Evolutionary conservation across 2,113 vertebrate genomes (phyloP).

Genomic region (Tragulus kanchil): DNA sequence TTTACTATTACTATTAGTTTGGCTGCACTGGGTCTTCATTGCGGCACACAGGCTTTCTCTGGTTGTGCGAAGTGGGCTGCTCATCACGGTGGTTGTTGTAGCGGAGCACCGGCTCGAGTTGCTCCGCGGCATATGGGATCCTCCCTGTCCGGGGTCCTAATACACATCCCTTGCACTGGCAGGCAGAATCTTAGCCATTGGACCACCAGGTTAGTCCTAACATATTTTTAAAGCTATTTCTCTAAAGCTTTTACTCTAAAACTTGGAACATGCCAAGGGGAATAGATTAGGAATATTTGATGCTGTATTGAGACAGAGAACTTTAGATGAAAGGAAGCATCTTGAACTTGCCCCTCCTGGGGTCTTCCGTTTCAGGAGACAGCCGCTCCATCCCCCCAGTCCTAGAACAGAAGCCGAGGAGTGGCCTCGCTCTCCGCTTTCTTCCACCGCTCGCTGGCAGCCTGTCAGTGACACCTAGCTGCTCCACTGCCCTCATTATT

Average conservation of each 20-base stretch:
- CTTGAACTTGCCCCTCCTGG: background rate
- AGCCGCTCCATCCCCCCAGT: background rate
- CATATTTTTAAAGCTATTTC: background rate
- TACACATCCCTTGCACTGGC: background rate
- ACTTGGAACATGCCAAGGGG: background rate
- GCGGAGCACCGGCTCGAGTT: background rate
- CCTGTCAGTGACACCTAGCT: too few relatives aligned
- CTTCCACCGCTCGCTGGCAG: background rate
- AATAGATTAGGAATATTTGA: background rate
- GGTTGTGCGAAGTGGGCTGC: background rate
- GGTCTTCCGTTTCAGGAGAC: background rate
- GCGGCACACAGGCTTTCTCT: background rate
- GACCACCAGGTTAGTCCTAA: background rate
- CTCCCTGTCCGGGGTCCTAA: background rate
- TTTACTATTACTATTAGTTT: background rate
- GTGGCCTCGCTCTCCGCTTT: background rate
- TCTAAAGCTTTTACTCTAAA: background rate
- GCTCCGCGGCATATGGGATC: background rate
- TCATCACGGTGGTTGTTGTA: background rate
- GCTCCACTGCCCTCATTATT: background rate
- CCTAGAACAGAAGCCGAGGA: background rate
- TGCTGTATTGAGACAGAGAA: background rate
- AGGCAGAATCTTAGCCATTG: accelerated
- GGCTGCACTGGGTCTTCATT: background rate
- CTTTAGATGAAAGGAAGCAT: background rate